Evolutionary conservation across 2,113 vertebrate genomes (phyloP).

Genomic region (Sylvia atricapilla): DNA sequence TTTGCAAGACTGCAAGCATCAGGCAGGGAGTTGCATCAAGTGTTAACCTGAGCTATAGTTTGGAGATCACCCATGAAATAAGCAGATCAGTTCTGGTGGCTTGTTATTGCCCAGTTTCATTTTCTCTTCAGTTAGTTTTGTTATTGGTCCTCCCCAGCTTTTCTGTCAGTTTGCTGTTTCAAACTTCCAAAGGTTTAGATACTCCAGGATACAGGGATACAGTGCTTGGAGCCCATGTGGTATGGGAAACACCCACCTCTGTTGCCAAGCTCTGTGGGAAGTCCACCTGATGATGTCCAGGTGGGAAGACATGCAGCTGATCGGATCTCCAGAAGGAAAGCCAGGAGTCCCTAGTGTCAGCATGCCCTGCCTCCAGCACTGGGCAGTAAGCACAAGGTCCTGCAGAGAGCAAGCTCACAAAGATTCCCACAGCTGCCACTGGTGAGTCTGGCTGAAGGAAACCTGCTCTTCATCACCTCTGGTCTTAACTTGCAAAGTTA

Average conservation of each 20-base stretch:
- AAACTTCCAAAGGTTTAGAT: background rate
- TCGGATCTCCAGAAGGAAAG: background rate
- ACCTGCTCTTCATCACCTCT: background rate
- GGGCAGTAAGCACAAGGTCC: background rate
- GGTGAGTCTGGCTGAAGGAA: background rate
- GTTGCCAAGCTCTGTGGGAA: background rate
- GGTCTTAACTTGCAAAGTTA: background rate
- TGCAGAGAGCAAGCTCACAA: background rate
- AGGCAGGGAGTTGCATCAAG: background rate
- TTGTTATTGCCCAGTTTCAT: background rate
- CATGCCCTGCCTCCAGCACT: background rate
- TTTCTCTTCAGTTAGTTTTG: background rate
- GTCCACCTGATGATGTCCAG: too few species aligned
- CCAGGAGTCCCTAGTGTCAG: accelerated
- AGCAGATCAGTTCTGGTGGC: background rate
- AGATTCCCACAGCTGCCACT: background rate
- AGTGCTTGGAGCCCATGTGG: accelerated
- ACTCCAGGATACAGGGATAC: background rate
- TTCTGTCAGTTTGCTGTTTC: background rate
- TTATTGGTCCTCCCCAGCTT: background rate
- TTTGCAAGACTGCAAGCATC: background rate
- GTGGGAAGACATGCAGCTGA: background rate
- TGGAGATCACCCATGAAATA: background rate
- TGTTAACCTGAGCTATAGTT: background rate
- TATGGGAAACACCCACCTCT: background rate